A percentile compares a stretch with the other conserved stretches of the same genome.
These are phyloP conservation scores for Thera britannica DNA, from an alignment of 2,888 invertebrate genomes.

Conservation along the genomic window DNA sequence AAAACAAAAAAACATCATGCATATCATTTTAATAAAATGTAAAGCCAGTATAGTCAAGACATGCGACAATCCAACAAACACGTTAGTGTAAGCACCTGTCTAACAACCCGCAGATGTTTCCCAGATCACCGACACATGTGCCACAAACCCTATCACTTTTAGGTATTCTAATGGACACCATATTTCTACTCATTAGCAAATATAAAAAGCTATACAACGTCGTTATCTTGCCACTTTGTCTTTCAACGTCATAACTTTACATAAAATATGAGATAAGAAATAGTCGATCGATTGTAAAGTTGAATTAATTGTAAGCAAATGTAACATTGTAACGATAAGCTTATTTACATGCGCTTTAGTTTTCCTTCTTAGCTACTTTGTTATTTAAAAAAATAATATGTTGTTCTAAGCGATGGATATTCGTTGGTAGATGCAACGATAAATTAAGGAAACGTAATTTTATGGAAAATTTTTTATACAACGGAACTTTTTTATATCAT, in stretches of 20 bases:
- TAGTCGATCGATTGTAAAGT: slow-evolving; percentile 20
- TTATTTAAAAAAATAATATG: background rate
- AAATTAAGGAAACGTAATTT: background rate
- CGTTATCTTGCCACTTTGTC: slow-evolving; percentile 46
- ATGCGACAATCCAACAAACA: slow-evolving; percentile 43
- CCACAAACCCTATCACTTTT: slow-evolving; percentile 47
- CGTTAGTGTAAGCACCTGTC: slow-evolving; percentile 75
- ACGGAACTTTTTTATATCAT: too few species aligned
- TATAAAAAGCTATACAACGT: slow-evolving; percentile 42
- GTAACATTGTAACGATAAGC: slow-evolving; percentile 16
- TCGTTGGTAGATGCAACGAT: background rate
- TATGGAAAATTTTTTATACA: background rate
- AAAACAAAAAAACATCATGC: slow-evolving; percentile 7
- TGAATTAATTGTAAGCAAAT: slow-evolving; percentile 20
- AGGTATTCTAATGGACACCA: slow-evolving; percentile 48
- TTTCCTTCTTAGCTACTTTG: slow-evolving; percentile 8
- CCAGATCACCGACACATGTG: slow-evolving; percentile 58
- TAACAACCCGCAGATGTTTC: slow-evolving; percentile 67
- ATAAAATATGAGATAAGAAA: slow-evolving; percentile 36
- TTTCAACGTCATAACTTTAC: slow-evolving; percentile 38
- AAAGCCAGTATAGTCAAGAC: slow-evolving; percentile 17
- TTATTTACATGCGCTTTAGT: slow-evolving; percentile 2
- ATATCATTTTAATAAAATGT: slow-evolving; percentile 16
- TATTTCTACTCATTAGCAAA: slow-evolving; percentile 51
- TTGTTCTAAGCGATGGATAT: background rate